These are phyloP conservation scores for Vidua macroura DNA, from an alignment of 2,113 vertebrate species.

Conservation along the genomic window DNA sequence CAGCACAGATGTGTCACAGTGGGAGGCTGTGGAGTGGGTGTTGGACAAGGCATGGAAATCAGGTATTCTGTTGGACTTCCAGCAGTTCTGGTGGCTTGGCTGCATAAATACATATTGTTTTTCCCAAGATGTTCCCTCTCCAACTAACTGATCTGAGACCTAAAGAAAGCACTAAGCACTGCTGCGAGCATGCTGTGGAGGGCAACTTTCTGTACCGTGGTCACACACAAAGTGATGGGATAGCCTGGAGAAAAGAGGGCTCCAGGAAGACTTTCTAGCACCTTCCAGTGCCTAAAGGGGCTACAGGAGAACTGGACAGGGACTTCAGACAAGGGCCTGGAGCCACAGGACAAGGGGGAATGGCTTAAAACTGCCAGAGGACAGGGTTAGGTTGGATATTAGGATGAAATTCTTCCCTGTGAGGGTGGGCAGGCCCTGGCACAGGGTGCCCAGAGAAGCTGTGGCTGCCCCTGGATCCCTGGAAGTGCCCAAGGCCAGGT, in stretches of 20 bases:
- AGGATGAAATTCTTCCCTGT: background rate
- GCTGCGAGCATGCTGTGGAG: background rate
- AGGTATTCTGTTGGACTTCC: background rate
- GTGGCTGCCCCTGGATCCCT: background rate
- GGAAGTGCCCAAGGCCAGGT: background rate
- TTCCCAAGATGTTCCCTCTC: background rate
- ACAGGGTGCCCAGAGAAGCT: background rate
- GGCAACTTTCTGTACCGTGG: background rate
- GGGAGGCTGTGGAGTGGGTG: background rate
- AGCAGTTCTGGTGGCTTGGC: background rate
- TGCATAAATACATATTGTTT: background rate
- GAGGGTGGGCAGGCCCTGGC: background rate
- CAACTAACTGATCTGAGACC: background rate
- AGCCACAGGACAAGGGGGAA: background rate
- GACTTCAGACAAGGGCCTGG: background rate
- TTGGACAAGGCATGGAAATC: background rate
- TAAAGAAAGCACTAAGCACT: background rate
- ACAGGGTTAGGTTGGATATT: background rate
- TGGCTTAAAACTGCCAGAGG: background rate
- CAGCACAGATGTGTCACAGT: background rate
- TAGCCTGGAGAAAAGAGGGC: background rate
- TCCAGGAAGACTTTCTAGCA: background rate
- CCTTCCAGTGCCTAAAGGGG: background rate
- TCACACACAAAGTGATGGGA: background rate
- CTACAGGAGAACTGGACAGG: background rate